Evolutionary conservation across 2,113 vertebrate species (phyloP).

Genomic region (Lepus europaeus): DNA sequence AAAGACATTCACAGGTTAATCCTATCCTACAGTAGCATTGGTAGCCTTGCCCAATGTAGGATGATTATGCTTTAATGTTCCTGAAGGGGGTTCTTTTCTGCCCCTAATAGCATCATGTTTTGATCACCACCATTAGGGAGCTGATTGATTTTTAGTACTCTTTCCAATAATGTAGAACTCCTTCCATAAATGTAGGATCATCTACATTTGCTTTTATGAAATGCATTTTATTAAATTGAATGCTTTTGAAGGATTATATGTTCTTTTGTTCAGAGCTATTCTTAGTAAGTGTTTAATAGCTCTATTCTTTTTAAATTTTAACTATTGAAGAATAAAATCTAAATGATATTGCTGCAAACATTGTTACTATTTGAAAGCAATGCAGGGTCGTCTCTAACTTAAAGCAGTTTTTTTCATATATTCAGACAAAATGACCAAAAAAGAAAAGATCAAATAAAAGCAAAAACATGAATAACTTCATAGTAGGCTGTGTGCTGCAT

Average conservation of each 20-base stretch:
- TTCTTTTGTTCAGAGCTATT: slow-evolving; percentile 60
- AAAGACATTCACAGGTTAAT: slow-evolving; percentile 63
- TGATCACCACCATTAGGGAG: too few relatives aligned
- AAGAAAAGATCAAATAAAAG: background rate
- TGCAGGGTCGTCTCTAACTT: background rate
- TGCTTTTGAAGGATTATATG: slow-evolving; percentile 60
- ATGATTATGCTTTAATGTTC: too few relatives aligned
- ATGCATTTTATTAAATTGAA: slow-evolving; percentile 71
- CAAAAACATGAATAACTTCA: background rate
- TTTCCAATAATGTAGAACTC: too few relatives aligned
- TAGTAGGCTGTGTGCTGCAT: background rate
- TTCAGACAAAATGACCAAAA: background rate
- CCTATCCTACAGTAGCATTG: background rate
- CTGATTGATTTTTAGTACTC: too few relatives aligned
- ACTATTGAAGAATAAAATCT: background rate
- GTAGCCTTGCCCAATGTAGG: background rate
- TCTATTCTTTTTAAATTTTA: slow-evolving; percentile 51
- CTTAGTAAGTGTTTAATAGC: slow-evolving; percentile 69
- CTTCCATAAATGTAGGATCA: background rate
- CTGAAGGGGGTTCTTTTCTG: too few relatives aligned
- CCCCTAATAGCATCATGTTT: too few relatives aligned
- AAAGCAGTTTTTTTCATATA: background rate
- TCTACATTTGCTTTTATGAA: slow-evolving; percentile 57
- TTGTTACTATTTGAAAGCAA: slow-evolving; percentile 38
- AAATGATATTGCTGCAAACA: slow-evolving; percentile 33